phyloP scores from a whole-genome alignment of 2,888 invertebrate genomes.

The Adineta ricciae region DNA sequence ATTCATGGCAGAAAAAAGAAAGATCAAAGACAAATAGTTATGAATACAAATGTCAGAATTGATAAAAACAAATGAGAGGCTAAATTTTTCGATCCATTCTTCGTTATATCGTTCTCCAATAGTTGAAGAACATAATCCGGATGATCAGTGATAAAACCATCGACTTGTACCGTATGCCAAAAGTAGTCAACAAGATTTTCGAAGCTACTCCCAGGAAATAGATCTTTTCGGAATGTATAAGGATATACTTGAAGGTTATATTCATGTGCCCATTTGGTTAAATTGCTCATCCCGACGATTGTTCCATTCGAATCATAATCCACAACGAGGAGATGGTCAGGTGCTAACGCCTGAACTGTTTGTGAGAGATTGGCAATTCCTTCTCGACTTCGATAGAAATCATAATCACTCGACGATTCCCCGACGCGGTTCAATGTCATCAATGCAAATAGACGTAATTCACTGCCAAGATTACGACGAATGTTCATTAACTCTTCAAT shows the following conservation, averaged over 20 bases:
- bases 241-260: background rate
- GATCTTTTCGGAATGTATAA: conserved; percentile 8
- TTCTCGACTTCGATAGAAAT: background rate
- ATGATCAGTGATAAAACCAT: conserved; percentile 20
- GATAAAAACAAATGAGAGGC: too few species aligned
- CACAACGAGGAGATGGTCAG: background rate
- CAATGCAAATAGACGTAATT: conserved; percentile 11
- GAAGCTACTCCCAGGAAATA: background rate
- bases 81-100: too few species aligned
- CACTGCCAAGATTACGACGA: background rate
- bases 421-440: background rate
- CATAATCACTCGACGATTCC: conserved; percentile 7
- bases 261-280: background rate
- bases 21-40: too few species aligned
- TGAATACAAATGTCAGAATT: too few species aligned
- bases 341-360: background rate
- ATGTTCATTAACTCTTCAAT: background rate
- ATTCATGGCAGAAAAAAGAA: too few species aligned
- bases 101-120: background rate
- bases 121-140: background rate
- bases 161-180: background rate
- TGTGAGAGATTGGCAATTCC: conserved; percentile 3
- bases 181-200: background rate
- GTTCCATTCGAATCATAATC: background rate
- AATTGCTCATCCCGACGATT: background rate